Percentiles rank a stretch among this genome's conserved stretches.
phyloP scores from a whole-genome alignment of 92 coral and sea anemone genomes.

The Heliopora coerulea region DNA sequence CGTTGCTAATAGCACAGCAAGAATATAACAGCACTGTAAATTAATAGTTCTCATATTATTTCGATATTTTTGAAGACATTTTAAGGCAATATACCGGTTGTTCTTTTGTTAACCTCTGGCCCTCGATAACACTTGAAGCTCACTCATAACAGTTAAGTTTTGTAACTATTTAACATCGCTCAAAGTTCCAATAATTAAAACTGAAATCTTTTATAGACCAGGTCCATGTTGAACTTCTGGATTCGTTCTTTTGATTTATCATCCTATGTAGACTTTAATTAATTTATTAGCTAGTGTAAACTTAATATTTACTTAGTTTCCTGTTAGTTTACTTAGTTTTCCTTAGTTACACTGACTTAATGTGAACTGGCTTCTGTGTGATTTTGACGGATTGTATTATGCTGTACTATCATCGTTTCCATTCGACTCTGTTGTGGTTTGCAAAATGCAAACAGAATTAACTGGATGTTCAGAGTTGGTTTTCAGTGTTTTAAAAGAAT shows the following conservation, averaged over 20 bases:
- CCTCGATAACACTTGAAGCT: not conserved
- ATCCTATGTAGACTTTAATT: not conserved
- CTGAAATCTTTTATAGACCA: not conserved
- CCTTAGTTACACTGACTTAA: too few species aligned
- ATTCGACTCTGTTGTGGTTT: too few species aligned
- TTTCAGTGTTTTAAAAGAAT: slow-evolving; percentile 10
- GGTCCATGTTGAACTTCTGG: not conserved
- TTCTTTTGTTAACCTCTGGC: not conserved
- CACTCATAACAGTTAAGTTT: too few species aligned
- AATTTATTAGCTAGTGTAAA: too few species aligned
- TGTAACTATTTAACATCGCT: slow-evolving; percentile 28
- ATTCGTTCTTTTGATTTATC: not conserved
- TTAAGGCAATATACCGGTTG: not conserved
- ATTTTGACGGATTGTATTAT: not conserved
- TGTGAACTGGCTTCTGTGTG: too few species aligned
- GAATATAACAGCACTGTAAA: not conserved
- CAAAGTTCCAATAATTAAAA: not conserved
- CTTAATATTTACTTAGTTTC: too few species aligned
- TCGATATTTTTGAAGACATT: not conserved
- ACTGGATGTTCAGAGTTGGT: not conserved
- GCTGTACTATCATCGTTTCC: too few species aligned
- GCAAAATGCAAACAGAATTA: not conserved
- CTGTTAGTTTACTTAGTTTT: too few species aligned
- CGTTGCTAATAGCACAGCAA: not conserved
- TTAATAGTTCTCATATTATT: slow-evolving; percentile 6